These are phyloP conservation scores for Eretmodus cyanostictus DNA, from an alignment of 2,113 vertebrate genomes.

Conservation along the genomic window DNA sequence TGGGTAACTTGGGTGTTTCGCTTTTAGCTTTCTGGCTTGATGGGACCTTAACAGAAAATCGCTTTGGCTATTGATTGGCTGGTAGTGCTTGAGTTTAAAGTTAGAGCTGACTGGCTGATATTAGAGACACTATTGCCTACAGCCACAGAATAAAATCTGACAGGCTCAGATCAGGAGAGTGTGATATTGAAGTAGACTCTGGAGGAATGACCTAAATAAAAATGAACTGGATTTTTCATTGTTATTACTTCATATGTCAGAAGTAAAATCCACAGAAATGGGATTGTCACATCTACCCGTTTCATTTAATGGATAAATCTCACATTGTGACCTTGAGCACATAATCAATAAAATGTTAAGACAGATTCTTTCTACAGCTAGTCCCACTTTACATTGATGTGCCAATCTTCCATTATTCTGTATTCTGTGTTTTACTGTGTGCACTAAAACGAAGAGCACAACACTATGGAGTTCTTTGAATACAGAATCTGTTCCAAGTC, in stretches of 20 bases:
- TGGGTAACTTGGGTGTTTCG: background rate
- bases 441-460: background rate
- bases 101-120: background rate
- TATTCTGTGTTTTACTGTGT: background rate
- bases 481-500: background rate
- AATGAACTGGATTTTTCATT: background rate
- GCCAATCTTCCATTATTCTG: background rate
- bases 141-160: background rate
- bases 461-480: constrained; percentile 10
- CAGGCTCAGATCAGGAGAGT: background rate
- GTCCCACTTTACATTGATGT: background rate
- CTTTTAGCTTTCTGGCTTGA: background rate
- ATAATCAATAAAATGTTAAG: background rate
- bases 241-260: background rate
- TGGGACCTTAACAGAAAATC: background rate
- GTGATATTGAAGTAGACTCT: background rate
- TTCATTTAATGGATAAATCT: background rate
- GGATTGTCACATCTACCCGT: background rate
- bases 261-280: background rate
- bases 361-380: background rate
- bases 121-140: background rate
- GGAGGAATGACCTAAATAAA: background rate
- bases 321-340: background rate
- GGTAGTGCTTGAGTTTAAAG: background rate
- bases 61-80: background rate